A percentile compares a stretch with the other conserved stretches of the same genome.
phyloP scores from a whole-genome alignment of 2,888 invertebrate genomes.

The Pteria penguin region DNA sequence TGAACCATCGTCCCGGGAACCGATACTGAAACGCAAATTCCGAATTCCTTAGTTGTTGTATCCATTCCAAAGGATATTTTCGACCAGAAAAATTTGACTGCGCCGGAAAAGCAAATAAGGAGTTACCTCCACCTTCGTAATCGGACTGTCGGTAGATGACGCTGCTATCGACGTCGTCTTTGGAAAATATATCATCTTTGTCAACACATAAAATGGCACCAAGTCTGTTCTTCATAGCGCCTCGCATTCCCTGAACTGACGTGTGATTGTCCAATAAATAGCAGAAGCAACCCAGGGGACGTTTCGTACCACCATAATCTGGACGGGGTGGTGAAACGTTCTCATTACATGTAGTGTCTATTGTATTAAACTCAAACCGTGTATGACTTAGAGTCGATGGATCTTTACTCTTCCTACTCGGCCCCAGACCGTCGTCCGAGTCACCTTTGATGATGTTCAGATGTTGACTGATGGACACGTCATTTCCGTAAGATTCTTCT shows the following conservation, averaged over 20 bases:
- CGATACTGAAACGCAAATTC: constrained; percentile 59
- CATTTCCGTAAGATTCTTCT: neutral
- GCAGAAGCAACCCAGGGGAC: constrained; percentile 85
- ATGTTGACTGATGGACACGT: neutral
- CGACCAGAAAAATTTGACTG: constrained; percentile 97
- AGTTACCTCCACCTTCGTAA: constrained; percentile 47
- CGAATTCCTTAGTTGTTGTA: constrained; percentile 85
- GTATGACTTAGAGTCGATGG: too few species aligned
- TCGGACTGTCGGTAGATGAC: neutral
- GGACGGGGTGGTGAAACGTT: too few species aligned
- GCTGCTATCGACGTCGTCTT: constrained; percentile 26
- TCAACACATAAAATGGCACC: constrained; percentile 63
- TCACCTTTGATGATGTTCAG: too few species aligned
- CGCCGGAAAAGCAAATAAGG: constrained; percentile 91
- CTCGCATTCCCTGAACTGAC: constrained; percentile 95
- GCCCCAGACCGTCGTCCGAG: too few species aligned
- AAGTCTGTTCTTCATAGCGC: constrained; percentile 82
- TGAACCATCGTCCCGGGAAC: constrained; percentile 77
- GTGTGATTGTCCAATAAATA: constrained; percentile 96
- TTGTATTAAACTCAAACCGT: too few species aligned
- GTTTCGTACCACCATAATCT: too few species aligned
- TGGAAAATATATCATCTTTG: constrained; percentile 50
- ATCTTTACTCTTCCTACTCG: too few species aligned
- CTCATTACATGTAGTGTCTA: too few species aligned
- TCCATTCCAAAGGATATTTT: constrained; percentile 91